Evolutionary conservation across 2,113 vertebrate species (phyloP), one percentile per base, ranked within the genome.

Genomic region (Anolis carolinensis): DNA sequence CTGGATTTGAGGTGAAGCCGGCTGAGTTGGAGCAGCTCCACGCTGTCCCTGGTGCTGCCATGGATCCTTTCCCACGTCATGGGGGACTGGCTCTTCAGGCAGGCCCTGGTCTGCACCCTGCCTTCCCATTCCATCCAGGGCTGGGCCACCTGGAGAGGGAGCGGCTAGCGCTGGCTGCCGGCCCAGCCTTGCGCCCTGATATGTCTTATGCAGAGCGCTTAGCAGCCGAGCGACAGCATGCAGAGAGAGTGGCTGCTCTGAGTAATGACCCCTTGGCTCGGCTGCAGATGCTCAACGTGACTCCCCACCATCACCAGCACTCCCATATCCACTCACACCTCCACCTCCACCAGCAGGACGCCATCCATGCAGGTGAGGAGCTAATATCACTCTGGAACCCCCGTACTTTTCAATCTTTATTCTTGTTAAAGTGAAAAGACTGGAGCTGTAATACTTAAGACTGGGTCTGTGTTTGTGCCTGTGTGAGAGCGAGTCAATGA

Each of bases 251-350:
- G 96, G 98, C 97, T 1, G 96, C 97, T 50, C 93, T 97, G 86
- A 96, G 96, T 94, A 97, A 96, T 0, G 98, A 99, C 89, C 98
- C 98, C 32, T 96, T 98, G 94, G 97, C 98, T 81, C 97, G 98
- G 89, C 97, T 99, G 90, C 99, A 99, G 96, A 99, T 99, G 99
- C 95, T 99, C 89, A 99, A 99, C 50, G 98, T 99, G 96, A 99
- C 99, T 8, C 99, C 99, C 44, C 98, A 99, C 90, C 98, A 99
- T 92, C 98, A 99, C 97, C 99, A 99, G 97, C 99, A 99, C 96
- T 99, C 98, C 82, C 99, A 99, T 93, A 99, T 99, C 96, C 99
- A 99, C 95, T 99, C 98, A 72, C 99, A 99, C 95, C 97, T 99
- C 81, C 99, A 99, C 93, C 97, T 99, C 89, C 99, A 99, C 96